Evolutionary conservation across 2,113 vertebrate genomes (phyloP), one percentile per base, ranked within the genome.

Genomic region (Ardeotis arabs): DNA sequence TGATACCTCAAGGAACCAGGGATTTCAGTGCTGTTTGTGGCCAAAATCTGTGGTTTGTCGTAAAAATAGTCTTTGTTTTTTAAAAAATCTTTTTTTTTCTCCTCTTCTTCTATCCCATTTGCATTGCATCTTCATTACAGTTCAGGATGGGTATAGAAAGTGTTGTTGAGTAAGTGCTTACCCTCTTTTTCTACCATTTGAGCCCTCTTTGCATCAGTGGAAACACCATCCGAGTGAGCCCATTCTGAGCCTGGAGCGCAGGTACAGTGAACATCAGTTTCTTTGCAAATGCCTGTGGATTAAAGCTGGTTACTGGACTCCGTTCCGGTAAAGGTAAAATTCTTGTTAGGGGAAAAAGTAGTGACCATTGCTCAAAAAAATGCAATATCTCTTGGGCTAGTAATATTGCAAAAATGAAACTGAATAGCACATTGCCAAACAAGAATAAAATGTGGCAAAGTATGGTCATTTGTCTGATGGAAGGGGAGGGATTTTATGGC

Each of bases 231-330:
- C 13, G 28, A 35, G 7, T 2, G 21, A 35, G 58, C 45, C 63
- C 19, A 2, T 5, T 5, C 47, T 8, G 66, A 44, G 35, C 17
- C 8, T 49, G 67, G 44, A 55, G 63, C 6, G 39, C 53, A 67
- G 59, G 14, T 7, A 45, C 60, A 29, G 21, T 0, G 6, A 73
- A 13, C 10, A 8, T 3, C 31, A 1, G 2, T 29, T 44, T 44
- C 52, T 53, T 44, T 73, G 87, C 22, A 68, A 37, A 18, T 44
- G 10, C 19, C 33, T 33, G 17, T 9, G 62, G 44, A 18, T 19
- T n/a, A 55, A 74, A 78, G 23, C 31, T 2, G 7, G 12, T 58
- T 50, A 17, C 39, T 33, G 11, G 17, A 19, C n/a, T 53, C 35
- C 25, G 1, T 56, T 59, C 62, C 44, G 47, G 27, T 17, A 64